Conservation (phyloP, 2,113 vertebrate genomes). For the Lamprotornis superbus region DNA sequence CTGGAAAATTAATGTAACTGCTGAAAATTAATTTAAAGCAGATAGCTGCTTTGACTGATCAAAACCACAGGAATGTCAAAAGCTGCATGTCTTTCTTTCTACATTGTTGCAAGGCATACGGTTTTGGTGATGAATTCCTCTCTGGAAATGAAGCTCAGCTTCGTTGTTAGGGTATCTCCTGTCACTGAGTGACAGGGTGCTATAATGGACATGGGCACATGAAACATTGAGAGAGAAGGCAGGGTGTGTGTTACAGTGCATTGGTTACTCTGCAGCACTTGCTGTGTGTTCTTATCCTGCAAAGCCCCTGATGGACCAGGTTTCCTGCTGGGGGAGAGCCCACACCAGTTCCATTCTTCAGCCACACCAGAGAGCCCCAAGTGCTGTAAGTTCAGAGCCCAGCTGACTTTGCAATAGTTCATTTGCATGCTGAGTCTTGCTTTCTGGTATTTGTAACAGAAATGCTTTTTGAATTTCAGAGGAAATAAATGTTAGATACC, state of each 20-base stretch:
- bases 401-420: neutral
- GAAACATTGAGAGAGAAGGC: neutral
- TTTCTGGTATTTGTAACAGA: neutral
- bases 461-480: neutral
- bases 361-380: neutral
- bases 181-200: neutral
- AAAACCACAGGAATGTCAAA: neutral
- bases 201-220: neutral
- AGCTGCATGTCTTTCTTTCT: neutral
- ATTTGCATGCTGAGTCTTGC: neutral
- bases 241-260: neutral
- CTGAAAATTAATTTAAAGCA: constrained; percentile 1
- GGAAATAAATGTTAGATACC: neutral
- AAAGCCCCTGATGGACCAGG: neutral
- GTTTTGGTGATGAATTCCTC: neutral
- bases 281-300: neutral
- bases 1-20: neutral
- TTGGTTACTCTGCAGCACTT: neutral
- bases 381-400: neutral
- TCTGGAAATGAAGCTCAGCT: neutral
- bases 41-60: neutral
- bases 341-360: neutral
- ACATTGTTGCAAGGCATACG: neutral
- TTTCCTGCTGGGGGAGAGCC: neutral
- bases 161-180: neutral